These are phyloP conservation scores for Charaxes varanes DNA, from an alignment of 1,140 invertebrate species.

Conservation along the genomic window DNA sequence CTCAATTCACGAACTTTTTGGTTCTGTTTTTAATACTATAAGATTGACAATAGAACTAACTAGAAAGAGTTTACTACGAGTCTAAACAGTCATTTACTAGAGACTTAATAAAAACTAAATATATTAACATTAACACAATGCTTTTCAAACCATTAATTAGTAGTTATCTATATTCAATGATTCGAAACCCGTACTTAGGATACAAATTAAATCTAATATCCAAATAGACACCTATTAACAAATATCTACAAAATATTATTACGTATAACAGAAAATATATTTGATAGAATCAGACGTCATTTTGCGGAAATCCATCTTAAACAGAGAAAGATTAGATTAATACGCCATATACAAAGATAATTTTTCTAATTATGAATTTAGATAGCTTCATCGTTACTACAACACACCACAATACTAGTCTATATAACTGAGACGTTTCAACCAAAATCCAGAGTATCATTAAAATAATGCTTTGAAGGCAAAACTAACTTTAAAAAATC, in stretches of 20 bases:
- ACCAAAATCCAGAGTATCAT: too few species aligned
- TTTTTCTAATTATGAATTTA: too few species aligned
- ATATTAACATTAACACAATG: slow-evolving; percentile 40
- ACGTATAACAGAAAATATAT: too few species aligned
- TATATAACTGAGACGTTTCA: too few species aligned
- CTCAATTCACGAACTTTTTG: slow-evolving; percentile 58
- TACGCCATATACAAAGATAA: too few species aligned
- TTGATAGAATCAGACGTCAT: too few species aligned
- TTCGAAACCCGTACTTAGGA: slow-evolving; percentile 57
- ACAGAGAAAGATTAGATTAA: too few species aligned
- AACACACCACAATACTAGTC: too few species aligned
- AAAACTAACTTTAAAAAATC: too few species aligned
- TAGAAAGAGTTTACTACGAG: slow-evolving; percentile 53
- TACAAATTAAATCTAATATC: slow-evolving; percentile 46
- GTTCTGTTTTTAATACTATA: slow-evolving; percentile 48
- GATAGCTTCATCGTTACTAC: too few species aligned
- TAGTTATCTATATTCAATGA: slow-evolving; percentile 58
- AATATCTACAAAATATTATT: slow-evolving; percentile 31
- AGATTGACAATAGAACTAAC: slow-evolving; percentile 51
- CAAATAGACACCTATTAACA: slow-evolving; percentile 39
- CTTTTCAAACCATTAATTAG: slow-evolving; percentile 47
- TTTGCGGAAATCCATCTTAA: too few species aligned
- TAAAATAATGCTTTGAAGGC: too few species aligned
- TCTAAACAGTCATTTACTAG: slow-evolving; percentile 58
- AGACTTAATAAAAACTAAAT: slow-evolving; percentile 36